Evolutionary conservation across 64 coral and sea anemone species (phyloP), one percentile per base, ranked within the genome.

Genomic region (Dendronephthya gigantea): DNA sequence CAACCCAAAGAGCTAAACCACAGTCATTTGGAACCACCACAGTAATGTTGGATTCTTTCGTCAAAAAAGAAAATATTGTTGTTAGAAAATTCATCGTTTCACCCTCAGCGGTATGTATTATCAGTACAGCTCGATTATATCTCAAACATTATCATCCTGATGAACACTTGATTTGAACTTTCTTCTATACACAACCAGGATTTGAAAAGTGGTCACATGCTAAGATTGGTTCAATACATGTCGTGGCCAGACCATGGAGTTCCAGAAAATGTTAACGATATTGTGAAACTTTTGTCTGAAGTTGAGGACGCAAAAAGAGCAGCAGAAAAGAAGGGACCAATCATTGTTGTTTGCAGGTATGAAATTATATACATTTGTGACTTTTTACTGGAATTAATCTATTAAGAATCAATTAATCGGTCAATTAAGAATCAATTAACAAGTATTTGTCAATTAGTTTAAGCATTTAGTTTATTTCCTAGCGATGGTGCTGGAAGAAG

Each of bases 401-500:
- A n/a, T n/a, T n/a, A 66, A 66, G 58, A 66, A 66, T n/a, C 19
- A 30, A 45, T n/a, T n/a, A n/a, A n/a, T n/a, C n/a, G n/a, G n/a
- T n/a, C n/a, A n/a, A n/a, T n/a, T n/a, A n/a, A n/a, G n/a, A n/a
- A n/a, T n/a, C n/a, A n/a, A n/a, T n/a, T n/a, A n/a, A n/a, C n/a
- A n/a, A n/a, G n/a, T n/a, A n/a, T n/a, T n/a, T n/a, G n/a, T n/a
- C n/a, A n/a, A n/a, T n/a, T n/a, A n/a, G n/a, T n/a, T n/a, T n/a
- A n/a, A n/a, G n/a, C n/a, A n/a, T n/a, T n/a, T n/a, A n/a, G n/a
- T n/a, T n/a, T n/a, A n/a, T n/a, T n/a, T n/a, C 82, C 35, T 59
- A 88, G 87, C 58, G 87, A 88, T 35, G 87, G 87, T 23, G 87
- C 82, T 51, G 87, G 87, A 55, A 72, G 87, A 38, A 82, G 69